Base-by-base conservation (phyloP, 2,888 invertebrate genomes). In the Tenthredo scrophulariae region DNA sequence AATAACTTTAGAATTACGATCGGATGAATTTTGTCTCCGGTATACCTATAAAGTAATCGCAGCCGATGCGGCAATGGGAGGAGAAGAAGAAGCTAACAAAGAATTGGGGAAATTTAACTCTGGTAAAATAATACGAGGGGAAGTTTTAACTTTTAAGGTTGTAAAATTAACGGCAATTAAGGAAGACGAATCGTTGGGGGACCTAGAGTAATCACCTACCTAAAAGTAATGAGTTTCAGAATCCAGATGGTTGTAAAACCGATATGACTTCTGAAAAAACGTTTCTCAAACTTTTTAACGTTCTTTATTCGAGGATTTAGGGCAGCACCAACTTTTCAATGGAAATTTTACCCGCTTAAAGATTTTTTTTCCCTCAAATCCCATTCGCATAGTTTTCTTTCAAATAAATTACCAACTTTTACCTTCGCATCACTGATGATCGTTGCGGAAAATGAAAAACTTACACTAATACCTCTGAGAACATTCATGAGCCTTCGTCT, bases 151-250 rank as follows among this genome's bases (percentile, higher is more conserved):
- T 77, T 77, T 77, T 77, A 77, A 77, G 77, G 77, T 77, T 77
- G 77, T 77, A 77, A 77, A 77, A 77, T 77, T 77, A 77, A 77
- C 77, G 54, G 50, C 77, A 77, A 77, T 77, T 77, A 77, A 40
- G 77, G 43, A 26, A 54, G 54, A 77, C n/a, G 50, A 33, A 77
- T 50, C 77, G 77, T 15, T 18, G 26, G 50, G 77, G 77, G 77
- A 77, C 46, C 77, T 26, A 33, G 54, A 77, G 77, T 54, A 77
- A 77, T 77, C 77, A 40, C 74, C 43, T 43, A 43, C 77, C 6
- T 29, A 15, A 33, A 74, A 77, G 50, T 77, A 77, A 77, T 50
- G 77, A 77, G 77, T 77, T 77, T 77, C 50, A 18, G 54, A 77
- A 77, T 54, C 77, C 77, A 77, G 77, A 54, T 77, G 77, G 77